phyloP scores from a whole-genome alignment of 2,113 vertebrate genomes.

The Sardina pilchardus region DNA sequence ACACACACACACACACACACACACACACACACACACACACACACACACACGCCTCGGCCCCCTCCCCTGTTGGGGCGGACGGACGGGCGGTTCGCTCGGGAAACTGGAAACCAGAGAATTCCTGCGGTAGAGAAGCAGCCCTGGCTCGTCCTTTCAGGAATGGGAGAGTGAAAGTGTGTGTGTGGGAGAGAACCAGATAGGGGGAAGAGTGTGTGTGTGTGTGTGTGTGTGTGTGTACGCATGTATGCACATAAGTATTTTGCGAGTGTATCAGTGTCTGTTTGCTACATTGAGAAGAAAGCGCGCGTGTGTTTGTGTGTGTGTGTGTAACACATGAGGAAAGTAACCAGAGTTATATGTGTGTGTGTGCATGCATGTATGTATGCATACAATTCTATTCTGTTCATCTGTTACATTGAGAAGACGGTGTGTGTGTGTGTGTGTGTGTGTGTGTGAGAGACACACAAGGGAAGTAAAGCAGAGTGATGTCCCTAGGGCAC shows the following conservation, averaged over 20 bases:
- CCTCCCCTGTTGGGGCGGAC: background rate
- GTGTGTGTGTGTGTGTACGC: background rate
- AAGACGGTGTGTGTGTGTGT: background rate
- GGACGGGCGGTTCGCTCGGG: background rate
- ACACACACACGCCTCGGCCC: background rate
- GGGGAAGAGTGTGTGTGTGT: background rate
- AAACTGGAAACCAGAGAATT: conserved; percentile 12
- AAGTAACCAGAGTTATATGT: too few species aligned
- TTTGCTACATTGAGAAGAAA: too few species aligned
- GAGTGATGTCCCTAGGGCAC: background rate
- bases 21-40: background rate
- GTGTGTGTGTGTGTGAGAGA: background rate
- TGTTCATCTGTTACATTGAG: too few species aligned
- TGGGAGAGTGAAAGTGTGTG: background rate
- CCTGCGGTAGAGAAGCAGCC: background rate
- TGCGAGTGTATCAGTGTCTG: background rate
- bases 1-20: conserved; percentile 20
- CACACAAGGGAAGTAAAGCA: background rate
- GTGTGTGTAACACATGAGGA: too few species aligned
- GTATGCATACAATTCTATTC: too few species aligned
- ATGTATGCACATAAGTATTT: background rate
- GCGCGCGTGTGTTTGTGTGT: background rate
- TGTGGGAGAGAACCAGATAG: background rate
- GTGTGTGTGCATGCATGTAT: background rate
- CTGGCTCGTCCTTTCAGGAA: background rate